A percentile compares a stretch with the other conserved stretches of the same genome.
Evolutionary conservation across 2,797 vertebrate genomes (phyloP).

Genomic region (Sebastes hopkinsi): DNA sequence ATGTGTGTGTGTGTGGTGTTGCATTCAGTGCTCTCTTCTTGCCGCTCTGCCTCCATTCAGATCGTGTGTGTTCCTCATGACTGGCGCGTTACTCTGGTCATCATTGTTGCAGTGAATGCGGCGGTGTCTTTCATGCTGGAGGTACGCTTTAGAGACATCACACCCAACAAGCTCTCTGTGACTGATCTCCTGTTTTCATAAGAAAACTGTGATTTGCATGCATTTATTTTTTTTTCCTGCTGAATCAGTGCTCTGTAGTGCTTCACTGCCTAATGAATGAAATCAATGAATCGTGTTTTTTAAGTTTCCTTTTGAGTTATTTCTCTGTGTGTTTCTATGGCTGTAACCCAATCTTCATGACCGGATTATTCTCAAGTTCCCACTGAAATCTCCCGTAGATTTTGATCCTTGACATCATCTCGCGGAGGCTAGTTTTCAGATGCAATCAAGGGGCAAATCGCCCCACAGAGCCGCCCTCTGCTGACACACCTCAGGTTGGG

Average conservation of each 20-base stretch:
- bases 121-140: constrained; percentile 86
- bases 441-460: constrained; percentile 85
- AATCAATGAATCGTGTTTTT: constrained; percentile 12
- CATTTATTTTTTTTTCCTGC: background rate
- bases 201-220: constrained; percentile 40
- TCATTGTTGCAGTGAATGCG: constrained; percentile 86
- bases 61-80: constrained; percentile 91
- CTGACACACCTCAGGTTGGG: constrained; percentile 92
- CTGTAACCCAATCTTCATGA: constrained; percentile 53
- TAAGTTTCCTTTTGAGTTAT: constrained; percentile 1
- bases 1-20: background rate
- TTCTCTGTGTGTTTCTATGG: constrained; percentile 49
- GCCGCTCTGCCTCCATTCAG: constrained; percentile 71
- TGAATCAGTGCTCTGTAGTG: background rate
- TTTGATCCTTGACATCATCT: constrained; percentile 96
- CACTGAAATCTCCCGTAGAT: constrained; percentile 89
- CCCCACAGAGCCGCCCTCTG: constrained; percentile 78
- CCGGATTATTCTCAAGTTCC: constrained; percentile 77
- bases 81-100: constrained; percentile 89
- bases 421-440: constrained; percentile 96
- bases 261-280: constrained; percentile 3
- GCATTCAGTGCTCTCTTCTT: constrained; percentile 10
- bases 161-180: background rate
- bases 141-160: constrained; percentile 80
- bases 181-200: constrained; percentile 5